Percentiles rank a stretch among this genome's conserved stretches.
These are phyloP conservation scores for Xestia sexstrigata DNA, from an alignment of 2,888 invertebrate genomes.

Conservation along the genomic window DNA sequence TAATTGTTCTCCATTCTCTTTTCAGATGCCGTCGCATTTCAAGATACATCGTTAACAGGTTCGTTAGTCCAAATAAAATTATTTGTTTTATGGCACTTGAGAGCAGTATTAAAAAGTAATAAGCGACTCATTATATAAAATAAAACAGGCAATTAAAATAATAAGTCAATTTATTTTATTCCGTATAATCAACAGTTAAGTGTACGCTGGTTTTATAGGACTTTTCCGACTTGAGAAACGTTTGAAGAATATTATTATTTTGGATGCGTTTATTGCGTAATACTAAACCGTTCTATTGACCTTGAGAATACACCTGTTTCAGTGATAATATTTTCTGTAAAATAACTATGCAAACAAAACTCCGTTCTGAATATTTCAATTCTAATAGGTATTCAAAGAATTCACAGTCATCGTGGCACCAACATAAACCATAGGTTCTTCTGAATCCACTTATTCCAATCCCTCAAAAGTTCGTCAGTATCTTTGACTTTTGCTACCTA, in stretches of 20 bases:
- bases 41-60: conserved; percentile 74
- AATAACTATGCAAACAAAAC: neutral
- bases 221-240: conserved; percentile 2
- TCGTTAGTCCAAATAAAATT: conserved; percentile 60
- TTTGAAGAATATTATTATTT: conserved; percentile 16
- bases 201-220: conserved; percentile 25
- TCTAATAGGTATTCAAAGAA: neutral
- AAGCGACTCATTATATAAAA: conserved; percentile 60
- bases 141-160: conserved; percentile 60
- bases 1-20: conserved; percentile 64
- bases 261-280: neutral
- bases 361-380: neutral
- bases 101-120: conserved; percentile 57
- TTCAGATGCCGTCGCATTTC: conserved; percentile 76
- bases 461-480: neutral
- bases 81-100: conserved; percentile 58
- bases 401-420: neutral
- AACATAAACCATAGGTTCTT: neutral
- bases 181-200: conserved; percentile 36
- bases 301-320: too few species aligned
- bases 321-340: neutral
- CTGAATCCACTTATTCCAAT: neutral
- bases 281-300: neutral
- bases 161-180: conserved; percentile 55
- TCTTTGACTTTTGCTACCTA: neutral